Evolutionary conservation across 1,140 invertebrate genomes (phyloP), one percentile per base, ranked within the genome.

Genomic region (Pristionchus pacificus): DNA sequence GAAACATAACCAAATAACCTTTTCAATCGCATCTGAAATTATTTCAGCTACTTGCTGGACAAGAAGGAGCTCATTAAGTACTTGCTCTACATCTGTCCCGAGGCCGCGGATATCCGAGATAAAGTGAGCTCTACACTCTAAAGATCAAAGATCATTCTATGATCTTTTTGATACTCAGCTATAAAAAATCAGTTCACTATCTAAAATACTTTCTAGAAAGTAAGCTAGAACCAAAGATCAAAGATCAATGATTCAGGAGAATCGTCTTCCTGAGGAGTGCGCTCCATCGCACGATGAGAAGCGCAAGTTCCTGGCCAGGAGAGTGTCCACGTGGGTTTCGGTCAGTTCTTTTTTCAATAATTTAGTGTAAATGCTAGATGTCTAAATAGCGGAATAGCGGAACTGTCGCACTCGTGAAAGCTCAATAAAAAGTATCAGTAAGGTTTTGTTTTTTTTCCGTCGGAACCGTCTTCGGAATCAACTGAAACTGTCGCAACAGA

Each of bases 71-170:
- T 68, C n/a, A 61, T 72, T 55, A 65, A 72, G 19, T 72, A 65
- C 32, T 32, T 72, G 29, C 65, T 72, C 24, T 67, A 66, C 58
- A 65, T 72, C 14, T 72, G 70, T 57, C 70, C 70, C 10, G 70
- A 72, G 30, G 67, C 70, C 3, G 63, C 70, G 3, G 68, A 82
- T 58, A 30, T 70, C n/a, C 64, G 58, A 55, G 74, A 76, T 64
- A 76, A 63, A 67, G 74, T 74, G 29, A 68, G 67, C 30, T 32
- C 25, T 49, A 10, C 38, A 49, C 38, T 49, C 6, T 49, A 6
- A 10, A 49, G 6, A 10, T 6, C 38, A 6, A 49, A 10, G 6
- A 49, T 49, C n/a, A n/a, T n/a, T n/a, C n/a, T n/a, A n/a, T n/a
- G n/a, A n/a, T n/a, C n/a, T n/a, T n/a, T n/a, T n/a, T n/a, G n/a